phyloP scores from a whole-genome alignment of 2,888 invertebrate genomes.

The Geotrupes spiniger region DNA sequence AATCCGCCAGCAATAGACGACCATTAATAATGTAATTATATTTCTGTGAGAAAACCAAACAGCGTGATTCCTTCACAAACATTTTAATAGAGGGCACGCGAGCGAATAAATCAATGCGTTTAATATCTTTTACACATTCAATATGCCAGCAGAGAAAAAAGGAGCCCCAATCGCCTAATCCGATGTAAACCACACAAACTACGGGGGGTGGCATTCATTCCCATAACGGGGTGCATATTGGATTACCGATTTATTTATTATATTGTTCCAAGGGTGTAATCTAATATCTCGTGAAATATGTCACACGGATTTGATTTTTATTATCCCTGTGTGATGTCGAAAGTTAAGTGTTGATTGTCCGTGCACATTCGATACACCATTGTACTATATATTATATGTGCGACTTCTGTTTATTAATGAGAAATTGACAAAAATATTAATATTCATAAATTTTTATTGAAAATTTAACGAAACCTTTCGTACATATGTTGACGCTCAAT shows the following conservation, averaged over 20 bases:
- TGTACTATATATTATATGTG: too few species aligned
- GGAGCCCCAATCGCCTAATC: conserved; percentile 41
- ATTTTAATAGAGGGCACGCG: conserved; percentile 46
- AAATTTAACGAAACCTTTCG: too few species aligned
- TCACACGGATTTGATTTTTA: conserved; percentile 40
- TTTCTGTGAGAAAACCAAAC: conserved; percentile 47
- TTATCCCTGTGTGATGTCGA: conserved; percentile 32
- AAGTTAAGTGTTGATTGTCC: neutral
- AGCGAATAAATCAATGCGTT: conserved; percentile 44
- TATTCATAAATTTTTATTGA: too few species aligned
- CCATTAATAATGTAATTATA: conserved; percentile 22
- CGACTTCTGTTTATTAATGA: too few species aligned
- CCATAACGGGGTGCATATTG: conserved; percentile 48
- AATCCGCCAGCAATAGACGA: conserved; percentile 10
- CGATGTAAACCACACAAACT: conserved; percentile 49
- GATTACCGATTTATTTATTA: conserved; percentile 49
- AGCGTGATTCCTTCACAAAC: conserved; percentile 46
- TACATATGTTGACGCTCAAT: too few species aligned
- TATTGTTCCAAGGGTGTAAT: conserved; percentile 44
- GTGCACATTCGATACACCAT: too few species aligned
- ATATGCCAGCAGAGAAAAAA: conserved; percentile 47
- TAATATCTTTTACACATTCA: conserved; percentile 50
- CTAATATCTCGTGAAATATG: conserved; percentile 45
- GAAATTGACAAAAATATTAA: too few species aligned
- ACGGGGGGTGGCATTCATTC: conserved; percentile 35